phyloP scores from a whole-genome alignment of 2,113 vertebrate genomes.

The Protobothrops flavoviridis region DNA sequence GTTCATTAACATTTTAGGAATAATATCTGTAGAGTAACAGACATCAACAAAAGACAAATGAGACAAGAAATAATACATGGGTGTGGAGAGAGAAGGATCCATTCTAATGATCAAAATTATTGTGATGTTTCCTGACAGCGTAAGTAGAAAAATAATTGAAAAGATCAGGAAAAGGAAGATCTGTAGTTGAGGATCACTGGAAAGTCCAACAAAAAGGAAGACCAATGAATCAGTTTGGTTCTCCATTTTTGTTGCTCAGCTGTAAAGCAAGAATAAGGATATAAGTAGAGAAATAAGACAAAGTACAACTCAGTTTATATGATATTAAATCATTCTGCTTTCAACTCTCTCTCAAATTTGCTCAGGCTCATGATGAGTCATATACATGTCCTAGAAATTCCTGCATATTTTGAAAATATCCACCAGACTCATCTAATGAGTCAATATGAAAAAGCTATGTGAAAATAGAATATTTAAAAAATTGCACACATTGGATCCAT shows the following conservation, averaged over 20 bases:
- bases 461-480: neutral
- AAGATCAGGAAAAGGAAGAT: conserved; percentile 44
- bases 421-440: too few species aligned
- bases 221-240: too few species aligned
- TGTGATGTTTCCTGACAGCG: conserved; percentile 50
- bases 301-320: too few species aligned
- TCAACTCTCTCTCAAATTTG: too few species aligned
- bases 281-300: too few species aligned
- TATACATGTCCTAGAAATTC: too few species aligned
- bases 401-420: too few species aligned
- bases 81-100: conserved; percentile 38
- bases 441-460: neutral
- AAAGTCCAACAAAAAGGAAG: too few species aligned
- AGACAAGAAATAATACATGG: conserved; percentile 58
- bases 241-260: too few species aligned
- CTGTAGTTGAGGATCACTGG: conserved; percentile 31
- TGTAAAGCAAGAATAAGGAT: too few species aligned
- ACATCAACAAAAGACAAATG: conserved; percentile 52
- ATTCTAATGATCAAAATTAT: conserved; percentile 44
- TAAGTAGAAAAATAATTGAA: conserved; percentile 47
- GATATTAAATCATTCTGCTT: too few species aligned
- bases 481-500: neutral
- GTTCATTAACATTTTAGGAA: conserved; percentile 48
- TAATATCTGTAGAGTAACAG: conserved; percentile 52
- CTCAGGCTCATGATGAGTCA: too few species aligned